Percentiles rank a stretch among this genome's conserved stretches.
Evolutionary conservation across 2,797 vertebrate species (phyloP).

Genomic region (Aeoliscus strigatus): DNA sequence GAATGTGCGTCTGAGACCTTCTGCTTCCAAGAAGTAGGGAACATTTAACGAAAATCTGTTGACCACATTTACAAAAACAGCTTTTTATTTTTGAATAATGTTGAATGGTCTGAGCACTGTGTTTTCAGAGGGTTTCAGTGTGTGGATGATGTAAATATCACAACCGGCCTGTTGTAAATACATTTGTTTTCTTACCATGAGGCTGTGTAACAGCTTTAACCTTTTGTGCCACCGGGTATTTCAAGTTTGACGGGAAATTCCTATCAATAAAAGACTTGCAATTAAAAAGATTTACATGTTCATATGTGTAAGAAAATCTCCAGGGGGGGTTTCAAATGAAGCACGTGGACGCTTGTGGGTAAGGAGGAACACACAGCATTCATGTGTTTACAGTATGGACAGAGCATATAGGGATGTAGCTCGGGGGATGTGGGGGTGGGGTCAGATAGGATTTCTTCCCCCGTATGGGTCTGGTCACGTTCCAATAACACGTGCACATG

Average conservation of each 20-base stretch:
- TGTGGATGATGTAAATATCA: too few species aligned
- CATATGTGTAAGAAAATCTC: neutral
- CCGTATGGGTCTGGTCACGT: conserved; percentile 27
- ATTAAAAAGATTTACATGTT: too few species aligned
- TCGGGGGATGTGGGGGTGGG: conserved; percentile 1
- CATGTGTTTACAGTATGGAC: conserved; percentile 2
- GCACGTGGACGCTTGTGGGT: too few species aligned
- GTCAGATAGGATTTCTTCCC: conserved; percentile 21
- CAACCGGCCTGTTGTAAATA: too few species aligned
- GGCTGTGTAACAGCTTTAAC: too few species aligned
- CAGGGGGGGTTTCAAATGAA: neutral
- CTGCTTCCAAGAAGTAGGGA: conserved; percentile 11
- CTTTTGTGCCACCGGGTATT: too few species aligned
- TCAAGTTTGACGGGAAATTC: too few species aligned
- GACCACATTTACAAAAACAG: neutral
- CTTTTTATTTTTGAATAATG: conserved; percentile 2
- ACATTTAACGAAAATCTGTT: conserved; percentile 7
- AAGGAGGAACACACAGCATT: too few species aligned
- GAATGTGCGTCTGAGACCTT: conserved; percentile 29
- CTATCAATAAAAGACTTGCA: neutral
- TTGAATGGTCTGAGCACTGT: too few species aligned
- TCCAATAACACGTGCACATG: conserved; percentile 35
- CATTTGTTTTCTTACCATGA: too few species aligned
- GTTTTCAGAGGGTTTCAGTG: too few species aligned
- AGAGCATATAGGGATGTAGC: neutral